phyloP scores from a whole-genome alignment of 2,113 vertebrate genomes.

The Vidua macroura region DNA sequence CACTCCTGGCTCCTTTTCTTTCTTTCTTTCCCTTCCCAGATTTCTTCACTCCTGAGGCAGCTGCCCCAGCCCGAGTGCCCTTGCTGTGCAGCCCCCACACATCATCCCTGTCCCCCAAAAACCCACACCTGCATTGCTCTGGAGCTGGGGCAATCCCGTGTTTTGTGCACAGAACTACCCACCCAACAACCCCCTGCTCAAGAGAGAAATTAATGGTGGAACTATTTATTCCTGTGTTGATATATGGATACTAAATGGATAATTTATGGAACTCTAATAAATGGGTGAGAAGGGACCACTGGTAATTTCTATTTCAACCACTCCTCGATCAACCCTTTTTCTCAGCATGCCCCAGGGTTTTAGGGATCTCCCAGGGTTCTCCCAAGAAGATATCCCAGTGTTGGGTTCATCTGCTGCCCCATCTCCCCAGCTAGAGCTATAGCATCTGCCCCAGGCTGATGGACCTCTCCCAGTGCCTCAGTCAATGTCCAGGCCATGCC shows the following conservation, averaged over 20 bases:
- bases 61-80: background rate
- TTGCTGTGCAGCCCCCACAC: background rate
- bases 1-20: background rate
- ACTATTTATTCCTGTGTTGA: no score
- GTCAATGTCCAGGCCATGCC: fast-evolving
- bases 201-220: background rate
- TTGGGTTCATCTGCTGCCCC: background rate
- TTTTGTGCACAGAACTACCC: background rate
- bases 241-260: no score
- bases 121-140: background rate
- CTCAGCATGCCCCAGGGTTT: background rate
- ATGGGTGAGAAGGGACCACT: background rate
- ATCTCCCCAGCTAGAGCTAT: fast-evolving
- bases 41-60: background rate
- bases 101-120: background rate
- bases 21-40: background rate
- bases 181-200: background rate
- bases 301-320: background rate
- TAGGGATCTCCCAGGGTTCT: background rate
- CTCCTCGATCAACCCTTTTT: background rate
- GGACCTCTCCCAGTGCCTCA: background rate
- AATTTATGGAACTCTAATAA: no score
- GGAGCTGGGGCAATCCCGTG: background rate
- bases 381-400: background rate
- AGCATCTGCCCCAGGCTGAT: background rate